These are phyloP conservation scores for Australoheros facetus DNA, from an alignment of 2,797 vertebrate species.

Conservation along the genomic window DNA sequence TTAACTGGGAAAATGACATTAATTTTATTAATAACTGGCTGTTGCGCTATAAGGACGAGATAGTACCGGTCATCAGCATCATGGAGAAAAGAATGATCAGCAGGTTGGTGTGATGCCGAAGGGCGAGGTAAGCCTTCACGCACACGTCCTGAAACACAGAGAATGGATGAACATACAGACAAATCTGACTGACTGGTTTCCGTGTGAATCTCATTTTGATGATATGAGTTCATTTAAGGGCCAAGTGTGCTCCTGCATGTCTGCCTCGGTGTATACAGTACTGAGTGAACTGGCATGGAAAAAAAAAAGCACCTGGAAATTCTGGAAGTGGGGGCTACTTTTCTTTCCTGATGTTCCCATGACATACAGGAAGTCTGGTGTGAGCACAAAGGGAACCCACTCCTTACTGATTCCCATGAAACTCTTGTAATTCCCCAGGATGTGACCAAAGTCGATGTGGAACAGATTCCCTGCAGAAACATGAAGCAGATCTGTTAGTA, in stretches of 20 bases:
- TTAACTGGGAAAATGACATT: neutral
- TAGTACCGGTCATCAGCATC: constrained; percentile 92
- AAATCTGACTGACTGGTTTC: neutral
- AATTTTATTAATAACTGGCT: neutral
- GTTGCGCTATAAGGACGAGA: neutral
- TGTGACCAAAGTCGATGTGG: constrained; percentile 99
- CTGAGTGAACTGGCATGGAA: neutral
- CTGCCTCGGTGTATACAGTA: neutral
- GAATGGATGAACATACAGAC: neutral
- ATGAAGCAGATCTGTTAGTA: neutral
- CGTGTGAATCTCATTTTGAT: neutral
- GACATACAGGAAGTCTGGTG: constrained; percentile 97
- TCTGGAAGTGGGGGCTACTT: constrained; percentile 92
- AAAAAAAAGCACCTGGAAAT: constrained; percentile 90
- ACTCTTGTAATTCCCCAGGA: constrained; percentile 99
- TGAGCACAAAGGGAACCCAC: constrained; percentile 97
- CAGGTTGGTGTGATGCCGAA: constrained; percentile 96
- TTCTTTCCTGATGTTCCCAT: constrained; percentile 98
- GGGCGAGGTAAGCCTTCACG: constrained; percentile 93
- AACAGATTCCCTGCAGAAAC: constrained; percentile 91
- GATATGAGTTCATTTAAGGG: neutral
- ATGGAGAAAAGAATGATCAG: constrained; percentile 99
- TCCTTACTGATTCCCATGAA: constrained; percentile 99
- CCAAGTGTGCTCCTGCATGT: neutral
- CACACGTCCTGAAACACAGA: constrained; percentile 85